These are phyloP conservation scores for Corvus moneduloides DNA, from an alignment of 2,113 vertebrate species.

Conservation along the genomic window DNA sequence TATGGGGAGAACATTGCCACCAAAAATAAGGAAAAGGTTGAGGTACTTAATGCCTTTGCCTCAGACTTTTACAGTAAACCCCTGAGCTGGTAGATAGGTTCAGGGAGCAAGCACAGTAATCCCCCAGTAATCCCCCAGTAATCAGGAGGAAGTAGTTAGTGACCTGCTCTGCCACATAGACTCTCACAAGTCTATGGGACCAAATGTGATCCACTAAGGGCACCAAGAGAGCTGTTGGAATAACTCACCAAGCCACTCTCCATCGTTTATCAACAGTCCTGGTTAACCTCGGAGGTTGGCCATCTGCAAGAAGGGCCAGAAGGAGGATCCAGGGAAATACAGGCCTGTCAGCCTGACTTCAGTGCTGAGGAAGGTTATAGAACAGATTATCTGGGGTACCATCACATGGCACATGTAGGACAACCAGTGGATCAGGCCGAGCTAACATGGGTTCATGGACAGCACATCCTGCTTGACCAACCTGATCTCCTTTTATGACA, in stretches of 20 bases:
- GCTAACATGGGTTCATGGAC: neutral
- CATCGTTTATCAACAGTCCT: neutral
- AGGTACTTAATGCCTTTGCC: neutral
- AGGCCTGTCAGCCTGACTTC: neutral
- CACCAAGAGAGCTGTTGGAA: neutral
- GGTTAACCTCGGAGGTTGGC: neutral
- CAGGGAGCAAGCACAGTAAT: neutral
- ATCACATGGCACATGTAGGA: accelerated
- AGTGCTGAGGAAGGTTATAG: neutral
- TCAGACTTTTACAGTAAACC: neutral
- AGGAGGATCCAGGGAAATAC: neutral
- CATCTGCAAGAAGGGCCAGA: neutral
- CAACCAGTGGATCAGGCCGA: neutral
- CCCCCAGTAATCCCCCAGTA: neutral
- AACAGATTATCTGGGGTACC: neutral
- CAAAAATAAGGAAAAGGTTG: neutral
- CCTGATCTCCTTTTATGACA: neutral
- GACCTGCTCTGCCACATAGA: neutral
- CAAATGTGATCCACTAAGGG: neutral
- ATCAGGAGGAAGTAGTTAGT: neutral
- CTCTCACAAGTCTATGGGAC: neutral
- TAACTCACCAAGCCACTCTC: neutral
- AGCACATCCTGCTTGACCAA: neutral
- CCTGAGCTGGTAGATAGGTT: neutral
- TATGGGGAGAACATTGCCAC: neutral